phyloP scores from a whole-genome alignment of 2,888 invertebrate species.

The Salticus scenicus region DNA sequence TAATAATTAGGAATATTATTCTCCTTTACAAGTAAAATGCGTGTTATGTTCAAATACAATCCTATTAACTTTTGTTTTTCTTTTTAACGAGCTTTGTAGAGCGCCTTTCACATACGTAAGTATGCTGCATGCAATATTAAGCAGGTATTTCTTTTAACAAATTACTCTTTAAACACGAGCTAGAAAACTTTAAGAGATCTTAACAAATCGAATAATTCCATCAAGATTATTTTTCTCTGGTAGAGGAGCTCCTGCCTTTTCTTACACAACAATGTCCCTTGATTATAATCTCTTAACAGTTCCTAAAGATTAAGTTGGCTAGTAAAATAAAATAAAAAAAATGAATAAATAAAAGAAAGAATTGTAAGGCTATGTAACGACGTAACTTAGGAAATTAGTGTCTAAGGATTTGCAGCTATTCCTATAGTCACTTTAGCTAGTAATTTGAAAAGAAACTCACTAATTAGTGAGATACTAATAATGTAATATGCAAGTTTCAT shows the following conservation, averaged over 20 bases:
- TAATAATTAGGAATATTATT: no score
- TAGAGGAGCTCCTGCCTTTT: background rate
- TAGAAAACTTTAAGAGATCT: background rate
- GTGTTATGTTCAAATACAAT: no score
- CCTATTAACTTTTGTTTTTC: no score
- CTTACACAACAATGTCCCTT: constrained; percentile 31
- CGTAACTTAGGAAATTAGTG: constrained; percentile 61
- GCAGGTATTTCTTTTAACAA: background rate
- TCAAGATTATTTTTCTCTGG: background rate
- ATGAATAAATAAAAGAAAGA: background rate
- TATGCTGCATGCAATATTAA: background rate
- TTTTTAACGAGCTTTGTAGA: no score
- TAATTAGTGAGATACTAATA: no score
- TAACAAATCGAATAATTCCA: background rate
- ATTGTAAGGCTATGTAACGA: constrained; percentile 11
- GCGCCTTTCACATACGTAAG: no score
- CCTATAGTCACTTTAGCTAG: background rate
- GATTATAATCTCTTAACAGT: constrained; percentile 49
- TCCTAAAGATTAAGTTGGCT: constrained; percentile 32
- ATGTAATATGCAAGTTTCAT: no score
- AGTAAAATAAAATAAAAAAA: constrained; percentile 29
- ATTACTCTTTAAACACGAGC: background rate
- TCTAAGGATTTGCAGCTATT: constrained; percentile 48
- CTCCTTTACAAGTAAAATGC: no score
- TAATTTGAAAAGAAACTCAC: constrained; percentile 35